Base-by-base conservation (phyloP, 2,888 invertebrate genomes). In the Luperina testacea region DNA sequence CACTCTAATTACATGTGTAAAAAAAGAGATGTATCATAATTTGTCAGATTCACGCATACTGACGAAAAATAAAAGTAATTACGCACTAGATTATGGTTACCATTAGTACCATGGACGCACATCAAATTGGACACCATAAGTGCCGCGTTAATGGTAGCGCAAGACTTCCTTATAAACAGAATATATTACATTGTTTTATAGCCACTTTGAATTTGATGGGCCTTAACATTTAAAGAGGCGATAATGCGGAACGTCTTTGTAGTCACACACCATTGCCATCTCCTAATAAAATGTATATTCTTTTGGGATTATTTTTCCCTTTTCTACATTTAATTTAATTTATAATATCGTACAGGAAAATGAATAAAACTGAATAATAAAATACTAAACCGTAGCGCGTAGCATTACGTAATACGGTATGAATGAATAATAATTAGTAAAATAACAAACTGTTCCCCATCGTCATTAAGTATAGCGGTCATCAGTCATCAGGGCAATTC, bases 31-130 rank as follows among this genome's bases (percentile, higher is more conserved):
- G 63, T 13, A 78, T 80, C 57, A 70, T 80, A 57, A 72, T 72
- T 64, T 77, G 70, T 45, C 42, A 72, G 64, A 71, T 77, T 64
- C 83, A 82, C 77, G 72, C 84, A 70, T 78, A 57, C 61, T 64
- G n/a, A 53, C 53, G 61, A 20, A 81, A 27, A 74, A 85, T 78
- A 38, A 84, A 80, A 75, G 81, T 82, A 68, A 89, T 89, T 89
- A 86, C 53, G 27, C 65, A 51, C 45, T 68, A 75, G 64, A 65
- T 75, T 71, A 77, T 78, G 61, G 64, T 72, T 48, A 59, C 64
- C 57, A 81, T 80, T 64, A 84, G 70, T 61, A 70, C 72, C 53
- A 76, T 53, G 57, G 72, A 67, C 59, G 67, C 64, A 84, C 69
- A 74, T 81, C 75, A 78, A 77, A 70, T 79, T 75, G 69, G 75